These are phyloP conservation scores for Corythornis vintsioides DNA, from an alignment of 2,113 vertebrate genomes.

Conservation along the genomic window DNA sequence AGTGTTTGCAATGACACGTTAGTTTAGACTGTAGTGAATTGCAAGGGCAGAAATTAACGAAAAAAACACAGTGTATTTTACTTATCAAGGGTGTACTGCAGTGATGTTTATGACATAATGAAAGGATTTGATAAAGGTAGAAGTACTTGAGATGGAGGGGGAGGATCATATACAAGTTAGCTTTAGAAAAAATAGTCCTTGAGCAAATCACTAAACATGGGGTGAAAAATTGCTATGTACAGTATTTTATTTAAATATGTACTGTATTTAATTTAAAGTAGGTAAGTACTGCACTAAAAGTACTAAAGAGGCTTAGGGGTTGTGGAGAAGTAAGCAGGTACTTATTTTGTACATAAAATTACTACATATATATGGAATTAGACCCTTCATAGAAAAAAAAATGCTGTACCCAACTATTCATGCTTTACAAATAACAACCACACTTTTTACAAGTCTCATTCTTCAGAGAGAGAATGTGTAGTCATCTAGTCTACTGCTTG, in stretches of 20 bases:
- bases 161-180: neutral
- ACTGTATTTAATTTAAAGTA: neutral
- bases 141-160: neutral
- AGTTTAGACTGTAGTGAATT: neutral
- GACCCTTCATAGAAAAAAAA: neutral
- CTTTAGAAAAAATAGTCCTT: neutral
- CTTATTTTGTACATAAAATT: neutral
- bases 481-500: neutral
- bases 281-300: neutral
- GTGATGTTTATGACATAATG: neutral
- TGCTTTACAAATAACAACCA: rapidly evolving
- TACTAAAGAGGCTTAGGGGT: neutral
- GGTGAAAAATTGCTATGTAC: neutral
- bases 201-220: neutral
- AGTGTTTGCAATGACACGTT: neutral
- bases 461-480: neutral
- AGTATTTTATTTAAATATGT: neutral
- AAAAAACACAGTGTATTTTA: neutral
- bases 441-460: neutral
- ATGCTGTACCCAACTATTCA: neutral
- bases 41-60: neutral
- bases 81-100: neutral
- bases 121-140: neutral
- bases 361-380: neutral
- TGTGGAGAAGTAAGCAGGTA: neutral